Base-by-base conservation (phyloP, 2,888 invertebrate genomes). In the Perithous albicinctus region DNA sequence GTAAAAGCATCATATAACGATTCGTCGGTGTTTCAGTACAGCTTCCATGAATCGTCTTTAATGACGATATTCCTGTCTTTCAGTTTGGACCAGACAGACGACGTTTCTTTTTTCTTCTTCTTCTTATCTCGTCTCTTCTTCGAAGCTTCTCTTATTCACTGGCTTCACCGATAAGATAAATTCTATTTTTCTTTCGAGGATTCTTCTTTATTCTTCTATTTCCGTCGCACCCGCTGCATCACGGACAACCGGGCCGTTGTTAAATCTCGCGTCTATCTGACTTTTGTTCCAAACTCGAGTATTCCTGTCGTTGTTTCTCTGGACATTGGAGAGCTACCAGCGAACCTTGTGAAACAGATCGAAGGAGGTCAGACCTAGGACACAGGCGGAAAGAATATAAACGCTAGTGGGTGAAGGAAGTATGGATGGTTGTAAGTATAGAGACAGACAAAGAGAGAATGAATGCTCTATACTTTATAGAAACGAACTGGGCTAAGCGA, bases 91-190 rank as follows among this genome's bases (percentile, higher is more conserved):
- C n/a, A n/a, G n/a, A n/a, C n/a, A n/a, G n/a, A n/a, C n/a, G n/a
- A n/a, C 63, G n/a, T 35, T n/a, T 46, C 18, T n/a, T 3, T 20
- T 15, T 38, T 5, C 29, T 15, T 46, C 8, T 41, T 41, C 10
- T 43, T 7, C 48, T 29, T 32, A 70, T 64, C 43, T 23, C 20
- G 46, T 66, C 20, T 46, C 23, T 38, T 48, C 61, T 35, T 35
- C n/a, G n/a, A n/a, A n/a, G n/a, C n/a, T 26, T 7, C 56, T 70
- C 59, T 70, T 54, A 48, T 74, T 80, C 38, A 10, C 63, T 66
- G 48, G n/a, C 29, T 67, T 35, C 35, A 1, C 32, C 29, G 63
- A 80, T 75, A 80, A 80, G 54, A 75, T 64, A 74, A 54, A 75
- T 75, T 67, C 72, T 56, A 43, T 32, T 51, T 56, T 35, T 51